Evolutionary conservation across 2,113 vertebrate species (phyloP).

Genomic region (Scartelaos histophorus): DNA sequence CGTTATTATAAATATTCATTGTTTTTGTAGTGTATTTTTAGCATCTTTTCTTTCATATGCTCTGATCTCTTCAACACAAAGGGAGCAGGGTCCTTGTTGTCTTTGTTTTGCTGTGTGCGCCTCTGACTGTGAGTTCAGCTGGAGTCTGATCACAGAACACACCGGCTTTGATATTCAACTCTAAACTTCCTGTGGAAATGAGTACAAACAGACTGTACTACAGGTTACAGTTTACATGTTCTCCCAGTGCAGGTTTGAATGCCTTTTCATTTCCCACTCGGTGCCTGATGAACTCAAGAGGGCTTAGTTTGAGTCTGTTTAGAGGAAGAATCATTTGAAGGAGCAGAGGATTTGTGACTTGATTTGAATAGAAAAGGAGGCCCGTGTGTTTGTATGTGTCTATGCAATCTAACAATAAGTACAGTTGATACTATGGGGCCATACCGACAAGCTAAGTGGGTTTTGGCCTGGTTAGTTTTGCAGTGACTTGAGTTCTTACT

Average conservation of each 20-base stretch:
- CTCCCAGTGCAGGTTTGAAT: not conserved
- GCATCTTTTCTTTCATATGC: not conserved
- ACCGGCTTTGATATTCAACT: constrained; percentile 16
- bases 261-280: not conserved
- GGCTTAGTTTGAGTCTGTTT: not conserved
- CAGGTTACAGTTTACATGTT: constrained; percentile 5
- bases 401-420: too few relatives aligned
- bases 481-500: too few relatives aligned
- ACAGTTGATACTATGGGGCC: too few relatives aligned
- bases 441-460: too few relatives aligned
- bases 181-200: not conserved
- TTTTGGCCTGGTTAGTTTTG: too few relatives aligned
- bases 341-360: not conserved
- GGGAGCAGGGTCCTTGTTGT: not conserved
- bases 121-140: constrained; percentile 23
- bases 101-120: constrained; percentile 1
- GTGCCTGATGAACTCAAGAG: not conserved
- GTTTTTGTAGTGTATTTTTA: not conserved
- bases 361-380: not conserved
- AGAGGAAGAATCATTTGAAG: not conserved
- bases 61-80: constrained; percentile 2
- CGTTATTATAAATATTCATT: not conserved
- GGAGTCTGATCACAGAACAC: constrained; percentile 9
- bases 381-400: too few relatives aligned
- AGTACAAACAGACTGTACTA: not conserved